phyloP scores from a whole-genome alignment of 2,113 vertebrate genomes.

The Chaenocephalus aceratus region DNA sequence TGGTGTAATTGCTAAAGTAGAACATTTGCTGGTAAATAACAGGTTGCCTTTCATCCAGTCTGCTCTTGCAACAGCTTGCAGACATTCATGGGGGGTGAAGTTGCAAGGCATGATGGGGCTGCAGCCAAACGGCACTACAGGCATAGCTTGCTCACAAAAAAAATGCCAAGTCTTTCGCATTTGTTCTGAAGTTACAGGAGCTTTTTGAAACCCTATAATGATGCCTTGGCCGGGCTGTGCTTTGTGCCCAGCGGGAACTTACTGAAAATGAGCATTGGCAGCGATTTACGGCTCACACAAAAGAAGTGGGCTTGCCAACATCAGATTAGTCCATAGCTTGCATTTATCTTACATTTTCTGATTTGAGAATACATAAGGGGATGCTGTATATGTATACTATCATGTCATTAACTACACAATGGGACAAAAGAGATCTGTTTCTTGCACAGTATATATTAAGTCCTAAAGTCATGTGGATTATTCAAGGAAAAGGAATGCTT shows the following conservation, averaged over 20 bases:
- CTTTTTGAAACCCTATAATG: constrained; percentile 76
- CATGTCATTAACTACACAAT: constrained; percentile 31
- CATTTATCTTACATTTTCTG: constrained; percentile 39
- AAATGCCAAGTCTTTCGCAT: constrained; percentile 68
- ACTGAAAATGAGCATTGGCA: constrained; percentile 68
- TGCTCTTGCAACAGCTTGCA: constrained; percentile 79
- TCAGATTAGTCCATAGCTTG: constrained; percentile 63
- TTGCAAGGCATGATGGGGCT: constrained; percentile 60
- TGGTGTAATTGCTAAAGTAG: constrained; percentile 65
- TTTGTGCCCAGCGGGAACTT: constrained; percentile 69
- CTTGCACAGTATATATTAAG: constrained; percentile 30
- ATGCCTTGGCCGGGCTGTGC: constrained; percentile 64
- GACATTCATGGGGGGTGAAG: constrained; percentile 64
- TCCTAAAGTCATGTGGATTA: constrained; percentile 31
- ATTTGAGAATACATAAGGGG: constrained; percentile 22
- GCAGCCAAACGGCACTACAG: constrained; percentile 76
- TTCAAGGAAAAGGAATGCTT: constrained; percentile 33
- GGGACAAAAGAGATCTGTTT: constrained; percentile 40
- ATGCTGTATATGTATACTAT: constrained; percentile 18
- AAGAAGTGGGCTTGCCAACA: constrained; percentile 60
- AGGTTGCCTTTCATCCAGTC: constrained; percentile 77
- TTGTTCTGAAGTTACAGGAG: constrained; percentile 73
- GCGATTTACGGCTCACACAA: constrained; percentile 63
- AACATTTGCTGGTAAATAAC: constrained; percentile 72
- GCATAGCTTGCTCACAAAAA: constrained; percentile 53